Conservation (phyloP, 92 coral and sea anemone genomes). For the Porites cylindrica region DNA sequence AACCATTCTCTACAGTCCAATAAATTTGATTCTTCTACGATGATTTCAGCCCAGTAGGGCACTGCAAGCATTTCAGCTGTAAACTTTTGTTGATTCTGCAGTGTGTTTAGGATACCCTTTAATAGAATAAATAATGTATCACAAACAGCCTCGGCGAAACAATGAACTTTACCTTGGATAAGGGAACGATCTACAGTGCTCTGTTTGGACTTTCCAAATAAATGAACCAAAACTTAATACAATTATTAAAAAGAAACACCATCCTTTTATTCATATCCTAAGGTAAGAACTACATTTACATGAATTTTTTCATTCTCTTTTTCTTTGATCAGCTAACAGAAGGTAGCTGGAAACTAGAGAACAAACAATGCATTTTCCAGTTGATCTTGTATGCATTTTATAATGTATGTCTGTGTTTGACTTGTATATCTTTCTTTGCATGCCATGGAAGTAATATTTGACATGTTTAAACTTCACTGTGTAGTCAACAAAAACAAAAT, state of each 20-base stretch:
- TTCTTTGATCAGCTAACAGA: not conserved
- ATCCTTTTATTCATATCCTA: not conserved
- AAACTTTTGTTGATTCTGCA: conserved; percentile 17
- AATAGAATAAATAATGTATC: conserved; percentile 39
- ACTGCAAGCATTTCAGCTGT: conserved; percentile 15
- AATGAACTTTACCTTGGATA: conserved; percentile 33
- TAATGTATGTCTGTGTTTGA: not conserved
- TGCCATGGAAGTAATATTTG: not conserved
- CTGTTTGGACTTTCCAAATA: not conserved
- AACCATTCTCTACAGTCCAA: conserved; percentile 12
- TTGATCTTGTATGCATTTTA: not conserved
- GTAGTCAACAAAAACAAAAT: conserved; percentile 13
- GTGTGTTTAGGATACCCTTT: conserved; percentile 30
- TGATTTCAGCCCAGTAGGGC: conserved; percentile 31
- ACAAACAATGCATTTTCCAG: not conserved
- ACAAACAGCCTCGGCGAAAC: not conserved
- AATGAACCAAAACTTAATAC: not conserved
- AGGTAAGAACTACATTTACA: not conserved
- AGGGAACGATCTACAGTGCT: not conserved
- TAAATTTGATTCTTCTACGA: conserved; percentile 18
- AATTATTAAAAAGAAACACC: not conserved
- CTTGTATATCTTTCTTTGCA: not conserved
- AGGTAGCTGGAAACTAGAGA: not conserved
- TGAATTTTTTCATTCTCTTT: not conserved
- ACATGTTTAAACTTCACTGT: not conserved